Evolutionary conservation across 2,113 vertebrate species (phyloP).

Genomic region (Pheucticus melanocephalus): DNA sequence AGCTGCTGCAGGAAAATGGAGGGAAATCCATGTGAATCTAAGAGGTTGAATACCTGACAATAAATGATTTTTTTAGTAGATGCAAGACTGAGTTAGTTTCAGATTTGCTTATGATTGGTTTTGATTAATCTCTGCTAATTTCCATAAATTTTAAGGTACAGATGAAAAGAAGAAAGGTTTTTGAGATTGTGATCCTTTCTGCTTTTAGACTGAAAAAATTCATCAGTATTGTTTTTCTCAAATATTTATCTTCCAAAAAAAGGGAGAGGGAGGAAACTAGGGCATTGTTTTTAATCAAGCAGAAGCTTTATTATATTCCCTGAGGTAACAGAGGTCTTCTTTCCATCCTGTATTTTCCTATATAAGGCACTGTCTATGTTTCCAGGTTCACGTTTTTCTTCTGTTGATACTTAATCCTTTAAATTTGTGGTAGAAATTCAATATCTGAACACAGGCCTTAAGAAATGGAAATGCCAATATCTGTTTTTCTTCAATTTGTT

Average conservation of each 20-base stretch:
- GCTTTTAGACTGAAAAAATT: neutral
- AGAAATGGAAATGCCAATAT: neutral
- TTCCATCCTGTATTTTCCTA: neutral
- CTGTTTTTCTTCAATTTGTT: neutral
- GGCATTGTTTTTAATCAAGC: neutral
- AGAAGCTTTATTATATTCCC: neutral
- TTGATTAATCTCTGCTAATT: neutral
- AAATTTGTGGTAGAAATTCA: neutral
- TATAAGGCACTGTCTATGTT: neutral
- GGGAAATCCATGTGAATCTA: neutral
- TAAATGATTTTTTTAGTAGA: neutral
- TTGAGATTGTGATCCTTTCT: neutral
- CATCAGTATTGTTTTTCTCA: neutral
- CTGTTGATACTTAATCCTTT: neutral
- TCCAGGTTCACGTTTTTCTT: neutral
- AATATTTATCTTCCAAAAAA: neutral
- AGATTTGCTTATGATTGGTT: neutral
- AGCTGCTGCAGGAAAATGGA: neutral
- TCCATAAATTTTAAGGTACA: neutral
- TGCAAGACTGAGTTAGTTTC: neutral
- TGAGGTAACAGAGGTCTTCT: neutral
- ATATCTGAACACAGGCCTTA: neutral
- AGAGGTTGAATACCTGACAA: neutral
- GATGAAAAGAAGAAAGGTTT: neutral
- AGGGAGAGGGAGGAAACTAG: rapidly evolving